Evolutionary conservation across 2,797 vertebrate genomes (phyloP), one percentile per base, ranked within the genome.

Genomic region (Acanthurus lineatus): DNA sequence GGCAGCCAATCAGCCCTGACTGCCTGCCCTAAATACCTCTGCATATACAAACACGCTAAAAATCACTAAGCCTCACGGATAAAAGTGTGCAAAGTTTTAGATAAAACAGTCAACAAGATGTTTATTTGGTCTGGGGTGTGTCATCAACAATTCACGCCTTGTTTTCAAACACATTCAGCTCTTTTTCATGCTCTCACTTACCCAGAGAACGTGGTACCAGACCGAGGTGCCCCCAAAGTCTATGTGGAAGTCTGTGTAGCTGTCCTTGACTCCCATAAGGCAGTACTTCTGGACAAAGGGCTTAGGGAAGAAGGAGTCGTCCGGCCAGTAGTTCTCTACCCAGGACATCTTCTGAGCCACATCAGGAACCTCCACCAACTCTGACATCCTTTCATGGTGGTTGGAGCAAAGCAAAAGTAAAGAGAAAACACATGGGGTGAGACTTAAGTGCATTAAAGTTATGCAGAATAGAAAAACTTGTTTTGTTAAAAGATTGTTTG

Each of bases 291-390:
- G 98, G 91, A 99, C 98, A 90, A 99, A 99, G 60, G 98, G 98
- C 82, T 99, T 99, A 78, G 98, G 98, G 92, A 99, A 99, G 90
- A 98, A 97, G 53, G 98, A 99, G 91, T 99, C 98, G 54, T 99
- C 98, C 1, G 98, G 98, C 98, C 98, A 99, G 85, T 99, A 99
- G 91, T 99, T 99, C 95, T 99, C 98, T 38, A 99, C 98, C 98
- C 98, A 99, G 5, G 98, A 99, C 95, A 99, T 97, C 89, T 97
- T 98, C 95, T 96, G 97, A 81, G 98, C 97, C 86, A 99, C 96
- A 69, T 98, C 97, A 53, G 98, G 98, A 65, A 99, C 97, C 92
- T 96, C 96, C 91, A 99, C 98, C 93, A 97, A 89, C 91, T 97
- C 95, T 1, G 98, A 96, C 98, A 99, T 99, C 95, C 98, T 99